phyloP scores from a whole-genome alignment of 92 coral and sea anemone species.

The Pocillopora grandis region DNA sequence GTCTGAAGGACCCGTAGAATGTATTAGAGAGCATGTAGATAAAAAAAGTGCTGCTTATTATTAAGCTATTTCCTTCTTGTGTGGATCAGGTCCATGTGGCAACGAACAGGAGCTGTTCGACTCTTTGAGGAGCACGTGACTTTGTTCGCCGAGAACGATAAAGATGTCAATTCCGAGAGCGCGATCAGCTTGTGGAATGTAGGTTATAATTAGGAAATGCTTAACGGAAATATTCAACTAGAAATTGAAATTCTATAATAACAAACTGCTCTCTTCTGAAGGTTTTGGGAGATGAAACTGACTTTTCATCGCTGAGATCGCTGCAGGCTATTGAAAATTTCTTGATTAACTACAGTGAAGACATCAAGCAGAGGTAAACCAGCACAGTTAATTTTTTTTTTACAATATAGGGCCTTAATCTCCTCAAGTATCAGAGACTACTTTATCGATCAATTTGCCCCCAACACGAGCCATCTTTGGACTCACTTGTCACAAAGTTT shows the following conservation, averaged over 20 bases:
- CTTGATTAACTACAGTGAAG: conserved; percentile 56
- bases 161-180: conserved; percentile 51
- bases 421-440: background rate
- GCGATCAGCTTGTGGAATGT: conserved; percentile 74
- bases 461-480: no score
- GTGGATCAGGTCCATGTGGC: conserved; percentile 19
- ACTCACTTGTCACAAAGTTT: no score
- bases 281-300: conserved; percentile 70
- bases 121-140: conserved; percentile 79
- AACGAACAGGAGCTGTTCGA: conserved; percentile 70
- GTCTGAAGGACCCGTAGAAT: no score
- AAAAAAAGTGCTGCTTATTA: background rate
- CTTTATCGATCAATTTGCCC: no score
- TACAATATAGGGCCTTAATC: background rate
- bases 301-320: no score
- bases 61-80: background rate
- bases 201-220: background rate
- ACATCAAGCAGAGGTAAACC: conserved; percentile 42
- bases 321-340: conserved; percentile 44
- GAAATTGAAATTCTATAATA: no score
- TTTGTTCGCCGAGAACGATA: conserved; percentile 21
- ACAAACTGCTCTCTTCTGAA: background rate
- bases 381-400: background rate
- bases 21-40: no score
- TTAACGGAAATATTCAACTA: background rate